Evolutionary conservation across 2,113 vertebrate genomes (phyloP), one percentile per base, ranked within the genome.

Genomic region (Rostratula benghalensis): DNA sequence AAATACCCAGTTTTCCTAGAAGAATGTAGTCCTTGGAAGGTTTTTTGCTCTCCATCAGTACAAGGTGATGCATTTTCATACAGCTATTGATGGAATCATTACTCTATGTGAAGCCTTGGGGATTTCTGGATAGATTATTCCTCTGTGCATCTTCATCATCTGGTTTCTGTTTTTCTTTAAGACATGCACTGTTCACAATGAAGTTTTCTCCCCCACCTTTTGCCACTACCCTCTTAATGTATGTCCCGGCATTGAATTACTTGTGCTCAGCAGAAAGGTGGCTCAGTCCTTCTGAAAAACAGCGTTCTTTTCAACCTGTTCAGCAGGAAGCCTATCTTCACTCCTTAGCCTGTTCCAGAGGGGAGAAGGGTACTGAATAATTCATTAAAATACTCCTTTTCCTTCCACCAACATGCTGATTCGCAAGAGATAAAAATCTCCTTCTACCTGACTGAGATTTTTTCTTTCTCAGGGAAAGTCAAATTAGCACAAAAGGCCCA

Each of bases 281-380:
- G 43, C 90, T 95, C 91, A 31, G 59, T 78, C 85, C 87, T 77
- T 89, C 87, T 78, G 89, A 97, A 94, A 87, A 94, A 45, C 76
- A 94, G 79, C 14, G 1, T 94, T 92, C 96, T 94, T 97, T 93
- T 95, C 87, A 94, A 93, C 91, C 90, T 95, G 87, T 97, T 94
- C 92, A 96, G 91, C 92, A 96, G 82, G 91, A 94, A 95, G 87
- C 46, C 85, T 93, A 73, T 81, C 87, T 92, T 68, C 56, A 74
- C 77, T 91, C 92, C 88, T 93, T 92, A 87, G 89, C 54, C 83
- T 15, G 4, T 92, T 95, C 77, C 74, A 85, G 74, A 57, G 57
- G 56, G 31, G 11, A 94, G 70, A 92, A 13, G 14, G 14, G 21
- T 87, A 41, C 45, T 96, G 91, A 97, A 97, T 97, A 97, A 97